Percentiles rank a stretch among this genome's conserved stretches.
phyloP scores from a whole-genome alignment of 2,797 vertebrate genomes.

The Stomatorhinus walkeri region DNA sequence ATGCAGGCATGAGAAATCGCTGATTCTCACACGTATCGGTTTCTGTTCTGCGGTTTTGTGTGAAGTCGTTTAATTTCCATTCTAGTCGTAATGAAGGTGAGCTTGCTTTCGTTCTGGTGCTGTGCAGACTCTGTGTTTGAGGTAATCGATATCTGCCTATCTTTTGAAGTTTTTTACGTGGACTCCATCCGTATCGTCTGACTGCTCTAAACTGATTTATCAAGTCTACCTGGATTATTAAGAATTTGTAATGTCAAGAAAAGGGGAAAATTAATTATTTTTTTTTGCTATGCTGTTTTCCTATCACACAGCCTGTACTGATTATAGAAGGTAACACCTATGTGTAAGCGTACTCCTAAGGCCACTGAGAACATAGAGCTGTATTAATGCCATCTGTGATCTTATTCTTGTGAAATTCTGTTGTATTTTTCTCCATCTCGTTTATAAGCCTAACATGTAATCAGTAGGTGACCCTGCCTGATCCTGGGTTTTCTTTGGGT shows the following conservation, averaged over 20 bases:
- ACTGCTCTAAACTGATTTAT: conserved; percentile 24
- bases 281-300: conserved; percentile 30
- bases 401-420: conserved; percentile 42
- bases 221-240: conserved; percentile 21
- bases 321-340: conserved; percentile 44
- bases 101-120: conserved; percentile 53
- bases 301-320: conserved; percentile 21
- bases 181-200: conserved; percentile 29
- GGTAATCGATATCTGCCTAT: conserved; percentile 48
- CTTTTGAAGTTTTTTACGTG: conserved; percentile 41
- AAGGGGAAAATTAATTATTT: conserved; percentile 27
- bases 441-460: conserved; percentile 35
- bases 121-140: conserved; percentile 44
- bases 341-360: conserved; percentile 21
- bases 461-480: conserved; percentile 23
- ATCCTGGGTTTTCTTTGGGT: conserved; percentile 23
- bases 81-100: conserved; percentile 30
- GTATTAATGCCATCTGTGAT: conserved; percentile 31
- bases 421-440: conserved; percentile 37
- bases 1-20: background rate
- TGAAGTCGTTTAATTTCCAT: conserved; percentile 30
- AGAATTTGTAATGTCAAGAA: conserved; percentile 32
- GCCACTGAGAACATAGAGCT: conserved; percentile 30
- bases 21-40: conserved; percentile 22
- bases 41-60: conserved; percentile 30